phyloP scores from a whole-genome alignment of 2,888 invertebrate species.

The Thecocarcelia acutangulata region DNA sequence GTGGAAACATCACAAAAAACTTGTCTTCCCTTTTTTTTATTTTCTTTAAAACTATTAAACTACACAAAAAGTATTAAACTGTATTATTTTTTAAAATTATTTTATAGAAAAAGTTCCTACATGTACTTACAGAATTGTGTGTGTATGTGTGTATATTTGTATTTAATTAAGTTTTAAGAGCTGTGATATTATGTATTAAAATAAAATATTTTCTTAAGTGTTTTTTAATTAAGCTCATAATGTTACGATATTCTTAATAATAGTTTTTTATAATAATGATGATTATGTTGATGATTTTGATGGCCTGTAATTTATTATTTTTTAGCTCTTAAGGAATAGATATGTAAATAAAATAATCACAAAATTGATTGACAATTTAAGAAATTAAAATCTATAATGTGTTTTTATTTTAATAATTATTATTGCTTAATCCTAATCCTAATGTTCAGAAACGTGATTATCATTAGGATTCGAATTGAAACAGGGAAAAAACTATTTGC shows the following conservation, averaged over 20 bases:
- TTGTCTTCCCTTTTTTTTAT: neutral
- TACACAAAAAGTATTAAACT: slow-evolving; percentile 33
- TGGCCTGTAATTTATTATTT: slow-evolving; percentile 42
- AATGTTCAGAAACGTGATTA: too few species aligned
- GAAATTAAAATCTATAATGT: neutral
- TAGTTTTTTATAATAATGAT: slow-evolving; percentile 9
- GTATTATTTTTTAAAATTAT: slow-evolving; percentile 45
- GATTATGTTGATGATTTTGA: slow-evolving; percentile 14
- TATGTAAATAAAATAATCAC: slow-evolving; percentile 8
- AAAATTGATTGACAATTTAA: slow-evolving; percentile 31
- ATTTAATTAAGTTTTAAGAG: slow-evolving; percentile 30
- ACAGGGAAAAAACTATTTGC: too few species aligned
- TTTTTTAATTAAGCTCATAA: slow-evolving; percentile 60
- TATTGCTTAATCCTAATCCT: too few species aligned
- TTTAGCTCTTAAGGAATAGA: slow-evolving; percentile 23
- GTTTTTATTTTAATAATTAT: slow-evolving; percentile 23
- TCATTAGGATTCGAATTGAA: too few species aligned
- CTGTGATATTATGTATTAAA: slow-evolving; percentile 61
- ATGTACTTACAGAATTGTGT: neutral
- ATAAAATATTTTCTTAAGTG: slow-evolving; percentile 53
- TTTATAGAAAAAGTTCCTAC: slow-evolving; percentile 57
- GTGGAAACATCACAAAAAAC: too few species aligned
- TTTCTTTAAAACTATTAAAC: neutral
- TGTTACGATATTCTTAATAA: neutral
- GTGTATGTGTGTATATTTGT: neutral